phyloP scores from a whole-genome alignment of 2,888 invertebrate species.

The Stramonita haemastoma region DNA sequence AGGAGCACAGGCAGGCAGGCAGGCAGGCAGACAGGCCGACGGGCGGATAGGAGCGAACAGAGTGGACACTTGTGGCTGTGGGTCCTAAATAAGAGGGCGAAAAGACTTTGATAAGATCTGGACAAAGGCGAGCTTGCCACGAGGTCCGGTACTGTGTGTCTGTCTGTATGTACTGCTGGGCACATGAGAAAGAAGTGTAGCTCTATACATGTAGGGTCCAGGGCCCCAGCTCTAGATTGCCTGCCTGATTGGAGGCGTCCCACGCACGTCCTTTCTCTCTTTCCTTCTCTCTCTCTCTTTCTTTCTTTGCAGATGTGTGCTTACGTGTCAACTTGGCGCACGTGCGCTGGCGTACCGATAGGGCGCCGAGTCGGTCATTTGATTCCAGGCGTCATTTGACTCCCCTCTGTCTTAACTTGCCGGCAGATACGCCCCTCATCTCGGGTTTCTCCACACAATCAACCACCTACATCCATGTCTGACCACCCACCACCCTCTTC shows the following conservation, averaged over 20 bases:
- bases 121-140: neutral
- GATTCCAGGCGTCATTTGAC: neutral
- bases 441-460: neutral
- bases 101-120: conserved; percentile 1
- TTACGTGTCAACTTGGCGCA: neutral
- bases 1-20: no score
- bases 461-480: no score
- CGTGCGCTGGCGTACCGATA: neutral
- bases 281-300: neutral
- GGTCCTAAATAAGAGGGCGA: neutral
- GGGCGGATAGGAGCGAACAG: neutral
- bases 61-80: neutral
- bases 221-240: neutral
- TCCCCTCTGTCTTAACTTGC: conserved; percentile 12
- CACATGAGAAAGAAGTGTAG: neutral
- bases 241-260: neutral
- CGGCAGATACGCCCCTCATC: conserved; percentile 7
- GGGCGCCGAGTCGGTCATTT: neutral
- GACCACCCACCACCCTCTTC: neutral
- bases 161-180: neutral
- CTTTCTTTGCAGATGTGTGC: neutral
- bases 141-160: neutral
- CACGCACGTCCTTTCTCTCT: neutral
- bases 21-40: no score
- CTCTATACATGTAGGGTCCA: no score